Conservation (phyloP, 2,113 vertebrate species). For the Orycteropus afer region DNA sequence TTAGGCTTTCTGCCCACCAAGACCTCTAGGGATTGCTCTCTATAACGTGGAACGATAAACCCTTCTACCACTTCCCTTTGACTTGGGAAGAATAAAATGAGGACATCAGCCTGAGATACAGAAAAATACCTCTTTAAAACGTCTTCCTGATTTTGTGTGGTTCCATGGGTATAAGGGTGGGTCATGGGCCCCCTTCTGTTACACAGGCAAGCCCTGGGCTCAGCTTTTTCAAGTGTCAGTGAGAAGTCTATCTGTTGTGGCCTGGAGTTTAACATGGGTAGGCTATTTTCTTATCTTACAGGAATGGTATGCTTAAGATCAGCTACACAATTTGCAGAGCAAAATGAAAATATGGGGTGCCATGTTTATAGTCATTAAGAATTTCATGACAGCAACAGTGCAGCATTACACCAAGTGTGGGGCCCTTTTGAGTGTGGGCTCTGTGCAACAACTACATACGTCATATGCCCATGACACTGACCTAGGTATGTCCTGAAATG, state of each 20-base stretch:
- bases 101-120: neutral
- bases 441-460: neutral
- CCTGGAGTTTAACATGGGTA: neutral
- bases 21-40: neutral
- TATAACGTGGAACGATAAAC: neutral
- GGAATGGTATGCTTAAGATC: neutral
- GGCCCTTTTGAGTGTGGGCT: neutral
- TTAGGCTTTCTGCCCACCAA: no score
- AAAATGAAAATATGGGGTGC: neutral
- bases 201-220: neutral
- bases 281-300: neutral
- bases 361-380: neutral
- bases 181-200: neutral
- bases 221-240: neutral
- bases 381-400: neutral
- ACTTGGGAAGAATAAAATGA: neutral
- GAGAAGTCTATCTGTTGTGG: neutral
- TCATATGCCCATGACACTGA: neutral
- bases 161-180: neutral
- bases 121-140: neutral
- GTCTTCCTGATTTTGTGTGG: neutral
- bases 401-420: neutral
- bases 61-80: neutral
- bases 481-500: rapidly evolving
- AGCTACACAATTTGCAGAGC: neutral